Evolutionary conservation across 2,113 vertebrate genomes (phyloP).

Genomic region (Nannobrachium achirus): DNA sequence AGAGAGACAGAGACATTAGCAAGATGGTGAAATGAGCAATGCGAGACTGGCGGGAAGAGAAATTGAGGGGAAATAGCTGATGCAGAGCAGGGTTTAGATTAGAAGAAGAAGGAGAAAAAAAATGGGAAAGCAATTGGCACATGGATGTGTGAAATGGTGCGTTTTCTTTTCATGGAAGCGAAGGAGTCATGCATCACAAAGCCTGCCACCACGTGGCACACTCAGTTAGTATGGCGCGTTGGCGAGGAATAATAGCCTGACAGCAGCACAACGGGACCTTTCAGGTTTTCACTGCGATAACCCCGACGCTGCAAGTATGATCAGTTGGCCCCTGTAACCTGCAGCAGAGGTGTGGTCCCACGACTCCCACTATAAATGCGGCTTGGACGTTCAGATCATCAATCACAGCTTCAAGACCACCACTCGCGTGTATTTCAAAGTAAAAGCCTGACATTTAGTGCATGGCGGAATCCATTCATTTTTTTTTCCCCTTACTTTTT

Average conservation of each 20-base stretch:
- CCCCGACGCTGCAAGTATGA: constrained; percentile 34
- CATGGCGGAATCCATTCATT: too few relatives aligned
- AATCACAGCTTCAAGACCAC: constrained; percentile 13
- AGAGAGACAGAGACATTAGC: constrained; percentile 21
- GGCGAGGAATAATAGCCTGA: constrained; percentile 40
- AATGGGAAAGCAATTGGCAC: constrained; percentile 31
- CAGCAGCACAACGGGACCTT: constrained; percentile 52
- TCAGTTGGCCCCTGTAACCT: constrained; percentile 39
- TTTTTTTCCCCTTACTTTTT: too few relatives aligned
- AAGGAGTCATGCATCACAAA: constrained; percentile 33
- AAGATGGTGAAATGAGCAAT: constrained; percentile 38
- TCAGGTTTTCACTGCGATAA: constrained; percentile 52
- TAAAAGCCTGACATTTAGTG: not conserved
- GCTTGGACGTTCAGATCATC: constrained; percentile 21
- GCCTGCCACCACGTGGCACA: constrained; percentile 23
- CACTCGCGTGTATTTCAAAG: constrained; percentile 8
- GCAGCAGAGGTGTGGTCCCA: constrained; percentile 42
- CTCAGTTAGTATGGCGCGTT: constrained; percentile 30
- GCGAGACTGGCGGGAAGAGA: constrained; percentile 29
- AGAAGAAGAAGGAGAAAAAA: constrained; percentile 14
- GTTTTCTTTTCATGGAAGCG: constrained; percentile 13
- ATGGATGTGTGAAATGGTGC: constrained; percentile 37
- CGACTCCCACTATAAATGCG: constrained; percentile 39
- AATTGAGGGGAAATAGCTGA: constrained; percentile 35
- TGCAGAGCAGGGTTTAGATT: constrained; percentile 33